phyloP scores from a whole-genome alignment of 2,888 invertebrate species.

The Chloroclysta siterata region DNA sequence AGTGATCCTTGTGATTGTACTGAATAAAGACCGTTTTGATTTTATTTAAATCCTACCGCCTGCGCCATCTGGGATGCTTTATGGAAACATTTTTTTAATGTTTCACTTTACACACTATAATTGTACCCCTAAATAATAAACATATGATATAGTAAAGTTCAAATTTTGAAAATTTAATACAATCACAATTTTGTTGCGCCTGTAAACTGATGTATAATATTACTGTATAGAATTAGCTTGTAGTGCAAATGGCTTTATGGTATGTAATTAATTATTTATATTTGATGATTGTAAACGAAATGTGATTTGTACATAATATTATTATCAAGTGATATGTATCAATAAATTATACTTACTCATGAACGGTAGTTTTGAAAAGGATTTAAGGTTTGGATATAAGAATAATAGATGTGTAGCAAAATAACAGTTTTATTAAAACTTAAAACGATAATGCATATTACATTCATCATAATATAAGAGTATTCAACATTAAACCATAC shows the following conservation, averaged over 20 bases:
- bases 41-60: too few relatives aligned
- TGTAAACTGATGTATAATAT: constrained; percentile 19
- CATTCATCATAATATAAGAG: constrained; percentile 23
- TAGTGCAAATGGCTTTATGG: constrained; percentile 39
- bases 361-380: constrained; percentile 1
- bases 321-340: constrained; percentile 69
- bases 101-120: too few relatives aligned
- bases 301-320: constrained; percentile 78
- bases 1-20: too few relatives aligned
- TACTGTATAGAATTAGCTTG: constrained; percentile 31
- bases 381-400: background rate
- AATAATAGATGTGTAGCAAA: constrained; percentile 34
- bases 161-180: constrained; percentile 8
- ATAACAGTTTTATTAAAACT: constrained; percentile 45
- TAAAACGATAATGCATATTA: constrained; percentile 35
- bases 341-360: constrained; percentile 61
- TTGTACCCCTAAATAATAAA: constrained; percentile 1
- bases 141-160: background rate
- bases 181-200: constrained; percentile 11
- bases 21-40: too few relatives aligned
- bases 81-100: too few relatives aligned
- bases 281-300: constrained; percentile 64
- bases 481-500: constrained; percentile 33
- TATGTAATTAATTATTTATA: constrained; percentile 51
- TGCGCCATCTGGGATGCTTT: too few relatives aligned